Base-by-base conservation (phyloP, 2,797 vertebrate genomes). In the Mustela erminea region DNA sequence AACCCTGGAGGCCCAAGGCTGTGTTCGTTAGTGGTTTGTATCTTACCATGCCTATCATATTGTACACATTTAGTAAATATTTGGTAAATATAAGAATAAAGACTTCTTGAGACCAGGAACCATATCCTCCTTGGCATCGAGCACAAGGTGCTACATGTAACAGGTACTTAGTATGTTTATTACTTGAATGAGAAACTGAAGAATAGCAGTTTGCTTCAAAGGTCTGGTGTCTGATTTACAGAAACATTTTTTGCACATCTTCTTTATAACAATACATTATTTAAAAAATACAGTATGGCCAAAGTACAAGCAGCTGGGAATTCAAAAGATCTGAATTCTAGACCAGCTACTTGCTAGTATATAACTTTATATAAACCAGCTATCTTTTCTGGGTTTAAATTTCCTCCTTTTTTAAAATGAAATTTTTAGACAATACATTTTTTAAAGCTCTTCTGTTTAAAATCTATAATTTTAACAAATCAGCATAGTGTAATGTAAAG, bases 391-490 rank as follows among this genome's bases (percentile, higher is more conserved):
- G 41, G 38, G 46, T 52, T 84, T 94, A 35, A 70, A 52, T 83
- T 27, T 60, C 77, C 9, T 78, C 72, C 3, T 46, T 84, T 46
- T 84, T 56, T 29, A 52, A 88, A 64, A 77, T 7, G 23, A 72
- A 11, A 46, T 64, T n/a, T 80, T 96, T 78, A 90, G 72, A 46
- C 17, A 75, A 93, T 41, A 54, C 74, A 4, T 82, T 43, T 56
- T 80, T 77, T 38, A 58, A 88, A 92, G 49, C 38, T 68, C 46
- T 58, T 29, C 23, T n/a, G 9, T 72, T 93, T 90, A 80, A 90
- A 82, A 64, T 29, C 41, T 80, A 10, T 84, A 78, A 68, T 68
- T 83, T 88, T 89, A 70, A 78, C 85, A 90, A 86, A 41, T 70
- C 25, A n/a, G 52, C 41, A 84, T 27, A 84, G 13, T 52, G 2